Percentiles rank a stretch among this genome's conserved stretches.
These are phyloP conservation scores for Drosophila malerkotliana DNA, from an alignment of 1,140 invertebrate species.

Conservation along the genomic window DNA sequence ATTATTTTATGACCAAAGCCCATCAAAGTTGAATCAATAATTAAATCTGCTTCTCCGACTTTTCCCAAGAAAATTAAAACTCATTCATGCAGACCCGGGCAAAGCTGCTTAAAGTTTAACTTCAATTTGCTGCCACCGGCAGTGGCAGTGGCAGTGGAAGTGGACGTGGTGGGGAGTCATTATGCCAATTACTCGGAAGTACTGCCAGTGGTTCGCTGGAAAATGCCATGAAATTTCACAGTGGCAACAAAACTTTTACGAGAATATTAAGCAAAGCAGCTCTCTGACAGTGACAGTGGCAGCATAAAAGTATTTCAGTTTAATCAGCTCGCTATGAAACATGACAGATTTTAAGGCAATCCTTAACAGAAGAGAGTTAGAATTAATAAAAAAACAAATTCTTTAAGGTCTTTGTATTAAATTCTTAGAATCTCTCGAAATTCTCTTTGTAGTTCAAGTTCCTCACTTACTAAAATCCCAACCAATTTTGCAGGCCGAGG, in stretches of 20 bases:
- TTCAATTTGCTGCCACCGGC: constrained; percentile 22
- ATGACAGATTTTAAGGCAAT: constrained; percentile 4
- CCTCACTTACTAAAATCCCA: constrained; percentile 13
- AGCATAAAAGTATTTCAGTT: constrained; percentile 28
- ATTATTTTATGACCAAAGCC: neutral
- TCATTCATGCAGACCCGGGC: neutral
- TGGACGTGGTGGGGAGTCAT: constrained; percentile 30
- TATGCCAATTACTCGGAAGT: constrained; percentile 41
- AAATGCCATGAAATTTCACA: constrained; percentile 37
- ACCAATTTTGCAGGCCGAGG: constrained; percentile 17
- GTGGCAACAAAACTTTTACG: constrained; percentile 50
- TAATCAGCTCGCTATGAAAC: constrained; percentile 13
- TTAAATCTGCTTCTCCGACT: constrained; percentile 14
- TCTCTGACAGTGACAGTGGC: neutral
- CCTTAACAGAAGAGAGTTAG: too few relatives aligned
- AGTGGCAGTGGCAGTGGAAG: constrained; percentile 10
- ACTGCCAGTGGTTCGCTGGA: neutral
- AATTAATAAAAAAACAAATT: too few relatives aligned
- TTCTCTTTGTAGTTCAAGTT: constrained; percentile 7
- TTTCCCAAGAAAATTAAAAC: constrained; percentile 4
- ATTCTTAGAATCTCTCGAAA: neutral
- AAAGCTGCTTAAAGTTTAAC: constrained; percentile 38
- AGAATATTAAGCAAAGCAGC: constrained; percentile 48
- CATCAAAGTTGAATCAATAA: constrained; percentile 23
- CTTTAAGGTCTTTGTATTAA: neutral